Percentiles rank a stretch among this genome's conserved stretches.
phyloP scores from a whole-genome alignment of 2,113 vertebrate species.

The Halcyon malimbica region DNA sequence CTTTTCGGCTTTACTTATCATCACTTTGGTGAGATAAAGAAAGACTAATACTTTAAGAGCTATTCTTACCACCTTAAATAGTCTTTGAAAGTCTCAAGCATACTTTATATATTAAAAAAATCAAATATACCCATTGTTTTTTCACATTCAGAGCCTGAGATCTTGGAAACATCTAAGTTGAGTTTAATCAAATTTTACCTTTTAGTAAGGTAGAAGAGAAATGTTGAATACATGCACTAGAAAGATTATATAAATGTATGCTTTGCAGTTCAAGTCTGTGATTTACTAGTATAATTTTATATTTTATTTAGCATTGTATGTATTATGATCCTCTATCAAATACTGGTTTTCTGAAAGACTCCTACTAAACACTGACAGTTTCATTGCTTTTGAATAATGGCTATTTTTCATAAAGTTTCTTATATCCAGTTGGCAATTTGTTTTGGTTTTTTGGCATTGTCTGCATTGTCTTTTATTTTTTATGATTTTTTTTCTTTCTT shows the following conservation, averaged over 20 bases:
- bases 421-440: neutral
- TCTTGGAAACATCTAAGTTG: neutral
- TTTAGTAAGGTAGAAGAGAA: neutral
- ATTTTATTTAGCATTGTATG: neutral
- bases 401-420: neutral
- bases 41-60: neutral
- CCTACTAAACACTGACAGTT: neutral
- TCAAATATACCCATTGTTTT: neutral
- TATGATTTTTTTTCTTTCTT: no score
- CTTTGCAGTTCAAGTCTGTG: neutral
- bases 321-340: neutral
- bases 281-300: neutral
- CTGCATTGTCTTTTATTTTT: no score
- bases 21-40: neutral
- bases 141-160: neutral
- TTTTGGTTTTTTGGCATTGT: neutral
- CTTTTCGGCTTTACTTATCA: neutral
- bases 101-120: neutral
- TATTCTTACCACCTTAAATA: neutral
- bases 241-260: neutral
- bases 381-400: neutral
- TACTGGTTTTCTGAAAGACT: neutral
- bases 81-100: neutral
- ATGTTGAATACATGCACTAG: neutral
- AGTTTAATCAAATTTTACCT: neutral